Percentiles rank a stretch among this genome's conserved stretches.
These are phyloP conservation scores for Chrosomus eos DNA, from an alignment of 2,797 vertebrate genomes.

Conservation along the genomic window DNA sequence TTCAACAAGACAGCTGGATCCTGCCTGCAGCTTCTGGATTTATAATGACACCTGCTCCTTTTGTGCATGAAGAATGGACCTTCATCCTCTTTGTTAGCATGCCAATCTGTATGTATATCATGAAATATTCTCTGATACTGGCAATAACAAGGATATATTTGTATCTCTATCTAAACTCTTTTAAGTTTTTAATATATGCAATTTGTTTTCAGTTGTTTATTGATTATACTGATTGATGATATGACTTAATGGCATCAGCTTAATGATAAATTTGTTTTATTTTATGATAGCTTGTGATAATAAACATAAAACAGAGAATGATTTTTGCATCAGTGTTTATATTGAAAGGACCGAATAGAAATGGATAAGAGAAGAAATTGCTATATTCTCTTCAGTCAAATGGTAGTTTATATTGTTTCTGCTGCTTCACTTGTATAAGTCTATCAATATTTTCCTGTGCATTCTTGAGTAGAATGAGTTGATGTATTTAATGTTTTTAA, in stretches of 20 bases:
- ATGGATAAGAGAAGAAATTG: too few species aligned
- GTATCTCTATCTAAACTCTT: background rate
- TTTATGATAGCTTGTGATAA: background rate
- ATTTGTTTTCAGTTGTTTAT: background rate
- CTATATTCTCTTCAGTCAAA: background rate
- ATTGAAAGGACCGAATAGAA: background rate
- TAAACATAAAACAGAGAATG: background rate
- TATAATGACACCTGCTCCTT: background rate
- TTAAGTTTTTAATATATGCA: background rate
- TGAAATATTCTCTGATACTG: background rate
- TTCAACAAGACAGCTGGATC: conserved; percentile 4
- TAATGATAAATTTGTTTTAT: background rate
- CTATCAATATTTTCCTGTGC: background rate
- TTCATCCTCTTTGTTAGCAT: conserved; percentile 1
- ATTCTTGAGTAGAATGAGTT: background rate
- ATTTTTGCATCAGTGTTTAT: background rate
- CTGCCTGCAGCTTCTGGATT: conserved; percentile 10
- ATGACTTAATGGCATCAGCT: background rate
- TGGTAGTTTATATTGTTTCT: background rate
- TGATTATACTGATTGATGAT: background rate
- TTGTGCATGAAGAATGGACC: background rate
- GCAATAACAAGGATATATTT: background rate
- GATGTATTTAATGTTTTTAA: conserved; percentile 9
- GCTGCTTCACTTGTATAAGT: background rate
- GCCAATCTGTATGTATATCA: background rate